Conservation (phyloP, 2,888 invertebrate species). For the Leptopterna dolabrata region DNA sequence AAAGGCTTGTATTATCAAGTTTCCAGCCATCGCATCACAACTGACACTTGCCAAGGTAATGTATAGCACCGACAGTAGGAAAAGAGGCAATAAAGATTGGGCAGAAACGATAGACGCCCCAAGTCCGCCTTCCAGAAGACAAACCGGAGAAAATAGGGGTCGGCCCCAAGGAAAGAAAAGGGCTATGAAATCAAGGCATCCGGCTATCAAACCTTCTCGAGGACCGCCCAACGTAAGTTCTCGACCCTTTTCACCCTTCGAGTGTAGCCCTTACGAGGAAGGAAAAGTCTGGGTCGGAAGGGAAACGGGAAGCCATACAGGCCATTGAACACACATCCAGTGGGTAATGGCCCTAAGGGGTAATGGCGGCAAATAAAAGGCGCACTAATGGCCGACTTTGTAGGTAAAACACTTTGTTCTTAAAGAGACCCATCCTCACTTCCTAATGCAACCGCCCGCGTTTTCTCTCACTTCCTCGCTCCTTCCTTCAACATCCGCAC, state of each 20-base stretch:
- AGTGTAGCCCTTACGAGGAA: neutral
- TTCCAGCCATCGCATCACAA: neutral
- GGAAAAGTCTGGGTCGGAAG: slow-evolving; percentile 6
- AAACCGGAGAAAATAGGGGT: neutral
- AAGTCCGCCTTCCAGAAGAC: neutral
- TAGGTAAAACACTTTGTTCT: slow-evolving; percentile 49
- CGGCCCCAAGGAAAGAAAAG: slow-evolving; percentile 2
- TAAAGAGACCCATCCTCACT: slow-evolving; percentile 7
- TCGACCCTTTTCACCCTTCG: neutral
- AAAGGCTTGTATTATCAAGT: too few species aligned
- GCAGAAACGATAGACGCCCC: slow-evolving; percentile 19
- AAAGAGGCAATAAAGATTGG: slow-evolving; percentile 41
- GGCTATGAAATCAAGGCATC: slow-evolving; percentile 51
- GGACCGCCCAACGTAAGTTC: slow-evolving; percentile 13
- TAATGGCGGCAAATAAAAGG: slow-evolving; percentile 50
- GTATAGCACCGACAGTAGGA: slow-evolving; percentile 3
- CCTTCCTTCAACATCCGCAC: slow-evolving; percentile 11
- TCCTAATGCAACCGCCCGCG: slow-evolving; percentile 46
- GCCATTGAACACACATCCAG: slow-evolving; percentile 49
- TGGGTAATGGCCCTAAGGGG: slow-evolving; percentile 48
- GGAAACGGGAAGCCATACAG: slow-evolving; percentile 44
- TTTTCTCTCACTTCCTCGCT: slow-evolving; percentile 41
- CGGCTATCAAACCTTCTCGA: slow-evolving; percentile 39
- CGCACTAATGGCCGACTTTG: slow-evolving; percentile 51
- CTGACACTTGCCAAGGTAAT: neutral